Evolutionary conservation across 2,797 vertebrate genomes (phyloP).

Genomic region (Micromesistius poutassou): DNA sequence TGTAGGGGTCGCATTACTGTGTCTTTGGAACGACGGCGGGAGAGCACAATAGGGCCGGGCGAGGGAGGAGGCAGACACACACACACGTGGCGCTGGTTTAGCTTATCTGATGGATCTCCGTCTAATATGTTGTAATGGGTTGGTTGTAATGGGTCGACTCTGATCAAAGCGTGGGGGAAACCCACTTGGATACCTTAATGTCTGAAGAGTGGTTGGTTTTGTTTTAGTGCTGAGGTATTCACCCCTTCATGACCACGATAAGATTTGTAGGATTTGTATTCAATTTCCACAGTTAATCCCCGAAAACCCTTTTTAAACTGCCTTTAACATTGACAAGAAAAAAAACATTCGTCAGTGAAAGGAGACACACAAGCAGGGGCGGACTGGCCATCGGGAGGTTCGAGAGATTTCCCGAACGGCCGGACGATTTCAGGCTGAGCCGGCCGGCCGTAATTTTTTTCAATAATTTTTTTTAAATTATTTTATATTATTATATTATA

Average conservation of each 20-base stretch:
- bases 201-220: background rate
- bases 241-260: too few relatives aligned
- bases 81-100: constrained; percentile 69
- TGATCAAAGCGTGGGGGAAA: constrained; percentile 65
- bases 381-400: too few relatives aligned
- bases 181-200: background rate
- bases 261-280: too few relatives aligned
- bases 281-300: background rate
- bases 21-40: constrained; percentile 68
- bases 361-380: background rate
- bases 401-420: too few relatives aligned
- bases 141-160: constrained; percentile 39
- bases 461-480: too few relatives aligned
- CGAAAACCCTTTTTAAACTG: background rate
- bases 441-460: too few relatives aligned
- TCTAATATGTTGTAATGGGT: constrained; percentile 50
- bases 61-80: constrained; percentile 75
- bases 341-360: background rate
- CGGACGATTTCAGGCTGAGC: too few relatives aligned
- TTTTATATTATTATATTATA: too few relatives aligned
- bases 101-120: constrained; percentile 47
- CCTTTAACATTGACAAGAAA: too few relatives aligned
- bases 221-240: too few relatives aligned
- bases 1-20: constrained; percentile 72
- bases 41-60: constrained; percentile 69